Evolutionary conservation across 2,797 vertebrate species (phyloP).

Genomic region (Chrysocyon brachyurus): DNA sequence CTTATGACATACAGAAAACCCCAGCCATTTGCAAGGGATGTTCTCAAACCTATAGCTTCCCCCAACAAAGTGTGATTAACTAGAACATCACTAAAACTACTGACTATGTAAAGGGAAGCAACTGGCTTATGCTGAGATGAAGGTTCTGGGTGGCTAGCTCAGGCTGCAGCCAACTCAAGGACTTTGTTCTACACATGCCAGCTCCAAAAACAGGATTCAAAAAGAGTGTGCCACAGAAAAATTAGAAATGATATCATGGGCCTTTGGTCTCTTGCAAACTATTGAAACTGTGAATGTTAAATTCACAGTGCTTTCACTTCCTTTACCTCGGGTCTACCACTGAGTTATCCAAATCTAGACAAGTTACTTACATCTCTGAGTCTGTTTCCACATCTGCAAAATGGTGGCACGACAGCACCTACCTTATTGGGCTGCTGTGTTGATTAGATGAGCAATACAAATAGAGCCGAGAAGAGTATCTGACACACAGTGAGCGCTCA

Average conservation of each 20-base stretch:
- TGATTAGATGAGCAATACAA: not conserved
- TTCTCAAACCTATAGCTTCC: constrained; percentile 20
- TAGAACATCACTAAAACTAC: not conserved
- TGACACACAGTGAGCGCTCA: not conserved
- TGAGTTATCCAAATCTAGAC: not conserved
- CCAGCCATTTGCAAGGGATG: not conserved
- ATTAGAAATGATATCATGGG: not conserved
- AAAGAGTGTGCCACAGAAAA: not conserved
- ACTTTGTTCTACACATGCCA: not conserved
- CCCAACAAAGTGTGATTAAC: not conserved
- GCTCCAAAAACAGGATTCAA: not conserved
- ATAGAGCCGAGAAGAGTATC: not conserved
- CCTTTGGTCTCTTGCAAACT: not conserved
- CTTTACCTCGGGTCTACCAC: not conserved
- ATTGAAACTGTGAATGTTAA: not conserved
- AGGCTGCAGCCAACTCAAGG: not conserved
- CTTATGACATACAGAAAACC: not conserved
- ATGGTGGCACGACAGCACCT: not conserved
- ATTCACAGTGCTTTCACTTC: not conserved
- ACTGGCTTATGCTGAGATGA: not conserved
- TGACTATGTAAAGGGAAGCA: not conserved
- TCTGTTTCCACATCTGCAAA: not conserved
- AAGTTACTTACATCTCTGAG: constrained; percentile 4
- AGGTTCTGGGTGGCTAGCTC: not conserved
- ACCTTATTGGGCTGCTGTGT: not conserved